Evolutionary conservation across 2,797 vertebrate genomes (phyloP).

Genomic region (Gobio occitaniae): DNA sequence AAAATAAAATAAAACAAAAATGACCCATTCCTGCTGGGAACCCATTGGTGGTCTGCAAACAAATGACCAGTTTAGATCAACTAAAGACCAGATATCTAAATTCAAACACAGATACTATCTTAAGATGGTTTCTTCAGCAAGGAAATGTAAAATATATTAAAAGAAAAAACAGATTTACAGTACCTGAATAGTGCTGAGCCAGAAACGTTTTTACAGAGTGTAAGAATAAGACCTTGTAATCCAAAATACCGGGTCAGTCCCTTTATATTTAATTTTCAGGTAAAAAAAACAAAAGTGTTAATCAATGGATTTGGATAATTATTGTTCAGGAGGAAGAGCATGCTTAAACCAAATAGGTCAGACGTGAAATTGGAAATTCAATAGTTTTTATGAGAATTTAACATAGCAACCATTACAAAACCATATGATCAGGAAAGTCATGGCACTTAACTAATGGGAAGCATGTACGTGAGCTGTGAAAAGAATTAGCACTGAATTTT

Average conservation of each 20-base stretch:
- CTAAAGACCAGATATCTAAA: not conserved
- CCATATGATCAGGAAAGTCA: not conserved
- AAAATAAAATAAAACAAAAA: not conserved
- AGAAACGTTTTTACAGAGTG: not conserved
- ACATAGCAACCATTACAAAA: not conserved
- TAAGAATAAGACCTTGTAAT: not conserved
- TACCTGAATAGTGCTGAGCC: slow-evolving; percentile 49
- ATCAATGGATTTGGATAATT: slow-evolving; percentile 27
- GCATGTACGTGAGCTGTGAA: not conserved
- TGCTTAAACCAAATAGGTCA: not conserved
- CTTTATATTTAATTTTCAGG: slow-evolving; percentile 20
- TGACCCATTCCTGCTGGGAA: not conserved
- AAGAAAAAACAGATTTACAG: not conserved
- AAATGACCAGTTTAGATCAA: not conserved
- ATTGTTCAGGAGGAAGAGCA: not conserved
- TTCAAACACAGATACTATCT: not conserved
- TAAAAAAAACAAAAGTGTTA: slow-evolving; percentile 11
- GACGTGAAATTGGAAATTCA: slow-evolving; percentile 4
- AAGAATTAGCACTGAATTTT: not conserved
- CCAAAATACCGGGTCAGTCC: not conserved
- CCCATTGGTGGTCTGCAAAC: not conserved
- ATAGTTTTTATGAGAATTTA: not conserved
- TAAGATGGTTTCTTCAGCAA: not conserved
- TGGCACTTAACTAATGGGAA: not conserved
- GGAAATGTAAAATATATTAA: not conserved